phyloP scores from a whole-genome alignment of 92 coral and sea anemone species.

The Actinostola sp. region DNA sequence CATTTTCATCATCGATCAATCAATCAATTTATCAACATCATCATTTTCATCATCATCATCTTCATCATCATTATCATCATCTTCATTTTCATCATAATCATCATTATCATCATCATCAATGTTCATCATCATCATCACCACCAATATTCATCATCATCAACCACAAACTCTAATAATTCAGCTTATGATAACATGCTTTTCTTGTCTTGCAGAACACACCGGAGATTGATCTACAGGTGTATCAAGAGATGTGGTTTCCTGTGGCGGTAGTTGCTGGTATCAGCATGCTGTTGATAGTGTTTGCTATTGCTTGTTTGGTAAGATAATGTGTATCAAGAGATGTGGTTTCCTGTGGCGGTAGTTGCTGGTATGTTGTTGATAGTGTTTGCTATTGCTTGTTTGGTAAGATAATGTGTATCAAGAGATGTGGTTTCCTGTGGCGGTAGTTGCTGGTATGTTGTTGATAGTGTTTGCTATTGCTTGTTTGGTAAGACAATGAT shows the following conservation, averaged over 20 bases:
- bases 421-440: conserved; percentile 95
- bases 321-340: conserved; percentile 90
- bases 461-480: conserved; percentile 77
- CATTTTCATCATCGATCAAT: not conserved
- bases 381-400: conserved; percentile 74
- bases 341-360: conserved; percentile 94
- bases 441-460: conserved; percentile 78
- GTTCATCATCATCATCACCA: not conserved
- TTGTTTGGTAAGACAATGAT: conserved; percentile 65
- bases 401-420: conserved; percentile 74
- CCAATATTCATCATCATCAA: no score
- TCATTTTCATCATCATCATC: no score
- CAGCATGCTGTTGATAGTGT: conserved; percentile 67
- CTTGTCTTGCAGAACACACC: conserved; percentile 60
- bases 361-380: conserved; percentile 80
- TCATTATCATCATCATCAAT: not conserved
- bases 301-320: conserved; percentile 85
- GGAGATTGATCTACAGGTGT: conserved; percentile 73
- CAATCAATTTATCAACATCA: not conserved
- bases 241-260: conserved; percentile 95
- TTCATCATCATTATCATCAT: no score
- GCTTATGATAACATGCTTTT: not conserved
- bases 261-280: conserved; percentile 87
- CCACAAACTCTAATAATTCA: not conserved
- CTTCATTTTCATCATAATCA: not conserved